phyloP scores from a whole-genome alignment of 2,113 vertebrate species.

The Microtus oregoni region DNA sequence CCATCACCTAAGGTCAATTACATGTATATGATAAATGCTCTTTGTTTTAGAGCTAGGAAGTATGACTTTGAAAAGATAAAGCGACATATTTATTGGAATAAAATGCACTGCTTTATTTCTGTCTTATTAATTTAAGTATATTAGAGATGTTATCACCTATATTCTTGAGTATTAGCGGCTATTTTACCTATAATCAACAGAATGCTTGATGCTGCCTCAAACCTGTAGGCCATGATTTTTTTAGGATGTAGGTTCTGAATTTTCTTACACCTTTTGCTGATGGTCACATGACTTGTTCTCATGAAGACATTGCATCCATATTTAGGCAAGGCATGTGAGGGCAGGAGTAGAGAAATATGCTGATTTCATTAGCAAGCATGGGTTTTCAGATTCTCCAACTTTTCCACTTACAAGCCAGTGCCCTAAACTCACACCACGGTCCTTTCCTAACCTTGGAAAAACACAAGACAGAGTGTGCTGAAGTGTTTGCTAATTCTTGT shows the following conservation, averaged over 20 bases:
- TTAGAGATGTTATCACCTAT: neutral
- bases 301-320: neutral
- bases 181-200: neutral
- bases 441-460: neutral
- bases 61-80: slow-evolving; percentile 58
- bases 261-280: slow-evolving; percentile 15
- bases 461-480: neutral
- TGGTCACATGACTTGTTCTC: neutral
- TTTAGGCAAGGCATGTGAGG: neutral
- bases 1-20: neutral
- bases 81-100: slow-evolving; percentile 31
- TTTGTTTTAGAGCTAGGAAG: slow-evolving; percentile 44
- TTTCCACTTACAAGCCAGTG: neutral
- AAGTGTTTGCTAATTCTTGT: neutral
- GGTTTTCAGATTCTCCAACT: neutral
- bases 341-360: neutral
- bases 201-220: neutral
- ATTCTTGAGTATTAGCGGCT: neutral
- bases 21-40: neutral
- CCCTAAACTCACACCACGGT: neutral
- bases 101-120: slow-evolving; percentile 11
- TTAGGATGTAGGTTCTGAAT: neutral
- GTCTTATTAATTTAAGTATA: neutral
- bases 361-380: slow-evolving; percentile 20
- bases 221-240: neutral